A percentile compares a stretch with the other conserved stretches of the same genome.
Evolutionary conservation across 2,113 vertebrate genomes (phyloP).

Genomic region (Capreolus pygargus): DNA sequence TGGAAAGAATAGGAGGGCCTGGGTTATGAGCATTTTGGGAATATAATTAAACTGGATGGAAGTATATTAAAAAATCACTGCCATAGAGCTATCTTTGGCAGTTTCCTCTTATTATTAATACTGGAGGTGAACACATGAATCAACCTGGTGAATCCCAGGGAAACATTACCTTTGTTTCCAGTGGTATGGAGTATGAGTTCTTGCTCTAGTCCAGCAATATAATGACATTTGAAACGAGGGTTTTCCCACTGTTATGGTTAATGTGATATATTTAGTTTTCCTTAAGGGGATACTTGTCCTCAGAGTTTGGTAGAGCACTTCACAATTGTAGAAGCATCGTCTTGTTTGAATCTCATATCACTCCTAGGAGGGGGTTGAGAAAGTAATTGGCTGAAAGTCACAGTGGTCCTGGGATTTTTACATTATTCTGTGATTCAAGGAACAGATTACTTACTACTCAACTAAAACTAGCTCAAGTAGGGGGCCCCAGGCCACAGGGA

Average conservation of each 20-base stretch:
- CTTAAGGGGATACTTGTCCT: not conserved
- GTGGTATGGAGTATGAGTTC: not conserved
- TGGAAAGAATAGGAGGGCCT: conserved; percentile 39
- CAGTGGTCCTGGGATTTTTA: not conserved
- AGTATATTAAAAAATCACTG: conserved; percentile 51
- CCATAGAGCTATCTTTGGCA: not conserved
- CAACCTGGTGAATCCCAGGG: not conserved
- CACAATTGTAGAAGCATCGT: not conserved
- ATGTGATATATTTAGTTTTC: not conserved
- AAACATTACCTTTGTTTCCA: not conserved
- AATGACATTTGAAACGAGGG: not conserved
- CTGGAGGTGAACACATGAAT: not conserved
- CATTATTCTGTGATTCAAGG: not conserved
- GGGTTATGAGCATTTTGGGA: conserved; percentile 29
- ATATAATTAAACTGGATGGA: conserved; percentile 58
- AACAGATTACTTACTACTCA: not conserved
- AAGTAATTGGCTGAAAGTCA: not conserved
- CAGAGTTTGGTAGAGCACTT: not conserved
- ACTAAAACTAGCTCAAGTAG: not conserved
- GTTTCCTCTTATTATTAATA: conserved; percentile 44
- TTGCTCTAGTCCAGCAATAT: not conserved
- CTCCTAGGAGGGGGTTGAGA: not conserved
- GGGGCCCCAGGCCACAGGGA: not conserved
- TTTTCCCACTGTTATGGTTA: not conserved
- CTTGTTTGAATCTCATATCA: not conserved